Base-by-base conservation (phyloP, 2,888 invertebrate genomes). In the Bombyx huttoni region DNA sequence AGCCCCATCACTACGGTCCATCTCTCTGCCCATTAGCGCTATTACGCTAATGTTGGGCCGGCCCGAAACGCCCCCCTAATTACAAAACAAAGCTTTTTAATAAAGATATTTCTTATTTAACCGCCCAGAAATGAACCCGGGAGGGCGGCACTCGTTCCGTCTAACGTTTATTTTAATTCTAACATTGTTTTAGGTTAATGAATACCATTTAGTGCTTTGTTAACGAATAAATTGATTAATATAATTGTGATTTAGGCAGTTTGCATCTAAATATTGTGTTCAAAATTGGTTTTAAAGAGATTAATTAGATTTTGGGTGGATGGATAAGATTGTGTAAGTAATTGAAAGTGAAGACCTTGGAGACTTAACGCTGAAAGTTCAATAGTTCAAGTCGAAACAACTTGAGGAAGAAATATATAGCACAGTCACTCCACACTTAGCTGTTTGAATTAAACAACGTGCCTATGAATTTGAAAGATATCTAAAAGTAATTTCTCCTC, bases 51-150 rank as follows among this genome's bases (percentile, higher is more conserved):
- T 83, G 79, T 81, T 84, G 77, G 68, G 62, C 66, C 61, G 61
- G 62, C 57, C 66, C 65, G 64, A 64, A 73, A 73, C 70, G 65
- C 72, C 72, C 69, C 24, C 76, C 73, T 81, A 81, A 84, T 82
- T 81, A 79, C 75, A 71, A 83, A 82, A 84, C 82, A 83, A 84
- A 81, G 79, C 75, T 75, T 79, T 80, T 80, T 78, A 78, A 78
- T 79, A 79, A 75, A 75, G 75, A 79, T 77, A 75, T 81, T 81
- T 77, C 65, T 78, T 68, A 60, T 68, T 68, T 58, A 61, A 60
- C 57, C 63, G 53, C 60, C 52, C 46, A 10, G 12, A 40, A 12
- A 40, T 10, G 8, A 12, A 40, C 8, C 50, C 45, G 33, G 46
- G 50, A 24, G 24, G 24, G 24, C 24, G 24, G 24, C 47, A 56